Base-by-base conservation (phyloP, 2,797 vertebrate species). In the Rhinichthys osculus region DNA sequence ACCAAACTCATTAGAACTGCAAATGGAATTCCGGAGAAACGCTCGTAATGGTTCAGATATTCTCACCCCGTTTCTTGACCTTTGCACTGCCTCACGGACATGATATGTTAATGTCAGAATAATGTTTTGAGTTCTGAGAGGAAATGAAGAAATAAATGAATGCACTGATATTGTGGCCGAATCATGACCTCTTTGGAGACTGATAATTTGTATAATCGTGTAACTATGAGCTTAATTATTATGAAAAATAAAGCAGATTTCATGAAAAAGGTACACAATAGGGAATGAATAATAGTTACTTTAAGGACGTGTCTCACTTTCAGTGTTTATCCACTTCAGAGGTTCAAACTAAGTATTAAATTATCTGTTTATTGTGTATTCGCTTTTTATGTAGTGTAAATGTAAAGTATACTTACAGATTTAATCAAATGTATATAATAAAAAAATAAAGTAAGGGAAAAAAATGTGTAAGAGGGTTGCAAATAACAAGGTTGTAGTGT, bases 1-100 rank as follows among this genome's bases (percentile, higher is more conserved):
- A 88, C 66, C 57, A 76, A 78, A 66, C 23, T 54, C 83, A 86
- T 88, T 88, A 84, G 83, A 90, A 74, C 86, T 88, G 87, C 87
- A 88, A 87, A 90, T 88, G 87, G 47, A 59, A 83, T 87, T 87
- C 73, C 64, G 59, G 44, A 87, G 71, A 81, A 89, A 83, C 5
- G 67, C 40, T 69, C 74, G 69, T 81, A 85, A 87, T 87, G 83
- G 77, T 85, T 85, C 67, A 80, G 52, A 84, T 81, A 83, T 83
- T 81, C 80, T 85, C 81, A 54, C 52, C 73, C 70, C 54, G 35
- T 70, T 80, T 64, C 79, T 76, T 88, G 87, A 89, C 87, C 87
- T 54, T 57, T 27, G 76, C 17, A 44, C 80, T 81, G 79, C 85
- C 82, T 85, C 50, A 38, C 33, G 21, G 87, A 80, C 79, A 89